Evolutionary conservation across 2,797 vertebrate species (phyloP).

Genomic region (Pteropus rufus): DNA sequence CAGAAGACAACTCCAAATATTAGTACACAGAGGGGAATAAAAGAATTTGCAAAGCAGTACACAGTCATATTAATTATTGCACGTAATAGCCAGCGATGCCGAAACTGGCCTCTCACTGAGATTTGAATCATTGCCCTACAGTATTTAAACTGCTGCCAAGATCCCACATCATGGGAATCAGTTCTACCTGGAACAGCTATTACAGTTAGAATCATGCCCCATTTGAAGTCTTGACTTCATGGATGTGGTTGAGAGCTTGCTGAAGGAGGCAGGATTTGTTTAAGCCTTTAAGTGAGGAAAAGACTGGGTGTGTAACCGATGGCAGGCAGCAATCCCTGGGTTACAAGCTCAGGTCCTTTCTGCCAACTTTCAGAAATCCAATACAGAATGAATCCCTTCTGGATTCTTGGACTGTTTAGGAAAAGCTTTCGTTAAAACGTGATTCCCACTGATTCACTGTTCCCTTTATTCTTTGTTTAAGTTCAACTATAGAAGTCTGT

Average conservation of each 20-base stretch:
- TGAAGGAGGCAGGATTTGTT: not conserved
- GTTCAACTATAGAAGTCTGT: not conserved
- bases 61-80: slow-evolving; percentile 19
- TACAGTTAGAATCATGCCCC: slow-evolving; percentile 43
- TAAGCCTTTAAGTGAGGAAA: not conserved
- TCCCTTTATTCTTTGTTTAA: slow-evolving; percentile 33
- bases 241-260: slow-evolving; percentile 52
- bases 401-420: not conserved
- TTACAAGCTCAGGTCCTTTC: not conserved
- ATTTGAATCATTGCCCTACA: slow-evolving; percentile 44
- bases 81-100: not conserved
- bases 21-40: not conserved
- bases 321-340: slow-evolving; percentile 21
- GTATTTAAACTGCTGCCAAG: slow-evolving; percentile 54
- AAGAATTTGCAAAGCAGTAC: not conserved
- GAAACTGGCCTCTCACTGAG: not conserved
- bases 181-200: slow-evolving; percentile 58
- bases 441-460: slow-evolving; percentile 27
- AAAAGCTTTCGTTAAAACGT: not conserved
- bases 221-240: slow-evolving; percentile 44
- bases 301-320: not conserved
- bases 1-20: slow-evolving; percentile 5
- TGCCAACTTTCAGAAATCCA: not conserved
- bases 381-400: not conserved
- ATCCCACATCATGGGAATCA: not conserved